Evolutionary conservation across 2,888 invertebrate genomes (phyloP).

Genomic region (Sinopyrophorus schimmeli): DNA sequence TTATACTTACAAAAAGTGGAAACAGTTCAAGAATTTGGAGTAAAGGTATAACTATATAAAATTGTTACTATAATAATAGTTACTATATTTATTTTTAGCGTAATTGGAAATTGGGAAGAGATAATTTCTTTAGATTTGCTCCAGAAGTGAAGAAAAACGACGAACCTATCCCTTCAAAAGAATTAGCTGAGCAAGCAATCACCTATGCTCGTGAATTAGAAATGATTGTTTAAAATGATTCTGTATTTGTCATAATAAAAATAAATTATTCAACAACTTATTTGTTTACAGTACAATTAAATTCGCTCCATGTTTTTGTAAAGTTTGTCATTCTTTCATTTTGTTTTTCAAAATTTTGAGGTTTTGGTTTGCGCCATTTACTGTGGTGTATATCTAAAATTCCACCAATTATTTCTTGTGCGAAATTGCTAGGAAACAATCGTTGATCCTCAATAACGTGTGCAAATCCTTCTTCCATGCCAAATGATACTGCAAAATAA

Average conservation of each 20-base stretch:
- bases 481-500: conserved; percentile 95
- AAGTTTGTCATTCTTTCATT: conserved; percentile 76
- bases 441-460: conserved; percentile 96
- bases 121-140: conserved; percentile 81
- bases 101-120: conserved; percentile 78
- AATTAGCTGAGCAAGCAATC: conserved; percentile 91
- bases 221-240: conserved; percentile 87
- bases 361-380: conserved; percentile 82
- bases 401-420: conserved; percentile 93
- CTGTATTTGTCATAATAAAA: conserved; percentile 10
- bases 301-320: conserved; percentile 70
- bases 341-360: conserved; percentile 75
- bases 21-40: conserved; percentile 78
- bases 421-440: conserved; percentile 86
- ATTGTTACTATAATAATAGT: conserved; percentile 8
- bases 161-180: conserved; percentile 83
- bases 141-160: conserved; percentile 74
- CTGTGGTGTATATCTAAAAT: conserved; percentile 87
- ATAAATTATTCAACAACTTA: conserved; percentile 20
- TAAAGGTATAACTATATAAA: conserved; percentile 62
- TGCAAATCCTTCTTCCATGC: conserved; percentile 87
- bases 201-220: conserved; percentile 97
- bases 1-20: conserved; percentile 80
- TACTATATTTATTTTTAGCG: conserved; percentile 53
- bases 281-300: conserved; percentile 61